Conservation (phyloP, 1,140 invertebrate genomes). For the Lasioglossum albipes region DNA sequence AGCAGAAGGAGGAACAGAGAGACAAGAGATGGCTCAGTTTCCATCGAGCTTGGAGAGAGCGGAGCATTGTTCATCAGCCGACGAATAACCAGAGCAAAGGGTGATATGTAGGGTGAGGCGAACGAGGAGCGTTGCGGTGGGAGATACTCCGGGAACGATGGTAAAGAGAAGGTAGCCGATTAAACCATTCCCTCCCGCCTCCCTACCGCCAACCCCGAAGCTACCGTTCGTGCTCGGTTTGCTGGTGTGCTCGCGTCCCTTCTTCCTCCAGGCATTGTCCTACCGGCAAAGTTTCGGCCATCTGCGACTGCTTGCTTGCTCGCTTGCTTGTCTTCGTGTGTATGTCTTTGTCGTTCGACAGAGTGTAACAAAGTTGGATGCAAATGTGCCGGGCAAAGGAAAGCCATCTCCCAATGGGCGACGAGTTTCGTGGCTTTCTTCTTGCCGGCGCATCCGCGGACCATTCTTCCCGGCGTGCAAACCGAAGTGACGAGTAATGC, state of each 20-base stretch:
- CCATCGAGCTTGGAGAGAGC: conserved; percentile 34
- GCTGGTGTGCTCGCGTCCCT: conserved; percentile 3
- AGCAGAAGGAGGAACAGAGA: not conserved
- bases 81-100: conserved; percentile 49
- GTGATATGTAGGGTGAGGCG: conserved; percentile 32
- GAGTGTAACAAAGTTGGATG: conserved; percentile 49
- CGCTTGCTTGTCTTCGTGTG: conserved; percentile 30
- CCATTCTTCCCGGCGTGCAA: conserved; percentile 30
- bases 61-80: conserved; percentile 41
- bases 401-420: conserved; percentile 8
- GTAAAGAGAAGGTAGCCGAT: conserved; percentile 36
- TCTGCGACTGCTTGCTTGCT: conserved; percentile 20
- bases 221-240: not conserved
- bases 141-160: not conserved
- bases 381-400: conserved; percentile 45
- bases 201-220: too few species aligned
- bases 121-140: not conserved
- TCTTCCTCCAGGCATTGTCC: conserved; percentile 30
- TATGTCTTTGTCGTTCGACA: conserved; percentile 45
- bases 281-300: conserved; percentile 44
- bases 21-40: conserved; percentile 33
- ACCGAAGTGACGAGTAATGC: conserved; percentile 31
- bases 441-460: not conserved
- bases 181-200: conserved; percentile 8
- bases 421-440: conserved; percentile 25